Base-by-base conservation (phyloP, 2,888 invertebrate genomes). In the Cheilosia soror region DNA sequence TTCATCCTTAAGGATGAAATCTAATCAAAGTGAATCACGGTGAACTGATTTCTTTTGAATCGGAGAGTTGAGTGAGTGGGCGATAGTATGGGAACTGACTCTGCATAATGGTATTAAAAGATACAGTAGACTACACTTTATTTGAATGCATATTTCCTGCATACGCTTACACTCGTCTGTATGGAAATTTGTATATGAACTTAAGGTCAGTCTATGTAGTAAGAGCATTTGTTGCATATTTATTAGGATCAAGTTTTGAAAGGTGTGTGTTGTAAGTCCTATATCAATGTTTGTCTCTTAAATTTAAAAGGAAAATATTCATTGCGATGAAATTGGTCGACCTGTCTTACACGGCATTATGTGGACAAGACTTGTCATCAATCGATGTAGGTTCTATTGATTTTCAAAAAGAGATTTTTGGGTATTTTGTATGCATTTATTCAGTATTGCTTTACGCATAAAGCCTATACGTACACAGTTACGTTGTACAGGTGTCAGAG, bases 1-100 rank as follows among this genome's bases (percentile, higher is more conserved):
- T 81, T 72, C 40, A 29, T 49, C 58, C 66, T 42, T 65, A 57
- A 60, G 79, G 47, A 68, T 55, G 65, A 62, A 80, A 81, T 85
- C 76, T 77, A 85, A 85, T 85, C 85, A 85, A 85, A 72, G 80
- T 65, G 80, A 85, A 85, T 71, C 73, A 85, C 77, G 44, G 37
- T 49, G 63, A 80, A 68, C 81, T 77, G 85, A 85, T 81, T 81
- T 81, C 72, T 68, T 72, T 66, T 51, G 42, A 55, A 80, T 37
- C 15, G 44, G 20, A 71, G 42, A 49, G 20, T 25, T 9, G 49
- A 20, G 5, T 9, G 49, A 20, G 5, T 15, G 15, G 15, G 25
- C 5, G 37, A 25, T 6, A 20, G 11, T 37, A n/a, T 6, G 42
- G 27, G 4, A 66, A 9, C 53, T 69, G 49, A 55, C 31, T 75